Evolutionary conservation across 1,140 invertebrate genomes (phyloP).

Genomic region (Asbolus verrucosus): DNA sequence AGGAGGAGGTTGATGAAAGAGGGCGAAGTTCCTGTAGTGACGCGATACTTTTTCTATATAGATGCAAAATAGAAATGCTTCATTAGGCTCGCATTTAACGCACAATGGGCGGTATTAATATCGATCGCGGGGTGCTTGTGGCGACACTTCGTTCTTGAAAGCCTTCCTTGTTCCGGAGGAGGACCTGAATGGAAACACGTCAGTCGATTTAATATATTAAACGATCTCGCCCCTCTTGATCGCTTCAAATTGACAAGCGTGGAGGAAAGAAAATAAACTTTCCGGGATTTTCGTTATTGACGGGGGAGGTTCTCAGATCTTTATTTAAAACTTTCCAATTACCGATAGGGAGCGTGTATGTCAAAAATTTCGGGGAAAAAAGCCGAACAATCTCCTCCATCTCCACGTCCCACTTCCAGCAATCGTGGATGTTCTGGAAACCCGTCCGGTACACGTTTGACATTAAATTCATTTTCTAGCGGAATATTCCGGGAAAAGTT

Average conservation of each 20-base stretch:
- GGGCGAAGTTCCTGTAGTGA: background rate
- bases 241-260: background rate
- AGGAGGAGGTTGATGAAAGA: conserved; percentile 6
- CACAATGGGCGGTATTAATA: conserved; percentile 10
- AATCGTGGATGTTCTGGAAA: background rate
- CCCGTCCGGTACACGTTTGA: background rate
- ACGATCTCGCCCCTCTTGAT: background rate
- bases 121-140: background rate
- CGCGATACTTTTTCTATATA: conserved; percentile 19
- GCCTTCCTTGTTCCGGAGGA: background rate
- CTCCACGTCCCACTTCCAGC: background rate
- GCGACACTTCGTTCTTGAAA: background rate
- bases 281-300: conserved; percentile 21
- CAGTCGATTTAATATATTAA: conserved; percentile 20
- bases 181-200: conserved; percentile 2
- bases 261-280: conserved; percentile 12
- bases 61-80: conserved; percentile 21
- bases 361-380: background rate
- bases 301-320: too few relatives aligned
- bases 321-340: too few relatives aligned
- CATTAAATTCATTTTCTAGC: conserved; percentile 11
- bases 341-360: background rate
- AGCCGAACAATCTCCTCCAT: too few relatives aligned
- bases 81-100: conserved; percentile 20
- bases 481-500: conserved; percentile 24